Percentiles rank a stretch among this genome's conserved stretches.
Conservation (phyloP, 1,140 invertebrate genomes). For the Sipha flava region DNA sequence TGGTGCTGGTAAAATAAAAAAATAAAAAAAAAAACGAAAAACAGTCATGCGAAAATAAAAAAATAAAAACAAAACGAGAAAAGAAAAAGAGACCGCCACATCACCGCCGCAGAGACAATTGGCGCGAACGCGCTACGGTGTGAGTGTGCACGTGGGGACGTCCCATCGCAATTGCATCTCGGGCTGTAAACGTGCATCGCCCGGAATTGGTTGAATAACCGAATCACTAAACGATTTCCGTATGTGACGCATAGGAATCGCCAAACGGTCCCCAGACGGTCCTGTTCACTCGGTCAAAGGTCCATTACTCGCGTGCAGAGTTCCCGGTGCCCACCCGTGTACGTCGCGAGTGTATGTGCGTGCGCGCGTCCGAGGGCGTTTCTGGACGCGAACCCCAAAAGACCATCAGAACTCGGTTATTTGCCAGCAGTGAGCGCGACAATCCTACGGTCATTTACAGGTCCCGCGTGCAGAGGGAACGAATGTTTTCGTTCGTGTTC, state of each 20-base stretch:
- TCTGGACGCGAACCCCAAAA: constrained; percentile 18
- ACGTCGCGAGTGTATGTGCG: background rate
- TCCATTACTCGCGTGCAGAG: constrained; percentile 3
- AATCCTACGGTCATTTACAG: background rate
- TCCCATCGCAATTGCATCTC: constrained; percentile 15
- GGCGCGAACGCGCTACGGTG: background rate
- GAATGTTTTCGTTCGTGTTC: background rate
- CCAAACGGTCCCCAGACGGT: constrained; percentile 24
- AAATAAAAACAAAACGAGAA: background rate
- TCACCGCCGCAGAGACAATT: background rate
- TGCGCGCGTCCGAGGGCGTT: constrained; percentile 17
- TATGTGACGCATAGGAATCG: constrained; percentile 20
- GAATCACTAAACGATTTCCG: constrained; percentile 31
- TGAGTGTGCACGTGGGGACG: background rate
- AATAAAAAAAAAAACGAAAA: background rate
- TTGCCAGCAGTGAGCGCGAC: background rate
- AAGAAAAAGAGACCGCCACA: background rate
- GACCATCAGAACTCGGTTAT: background rate
- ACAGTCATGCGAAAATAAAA: background rate
- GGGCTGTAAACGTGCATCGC: constrained; percentile 4
- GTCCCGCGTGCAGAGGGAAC: background rate
- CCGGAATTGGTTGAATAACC: constrained; percentile 30
- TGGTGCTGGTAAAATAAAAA: background rate
- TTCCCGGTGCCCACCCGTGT: background rate
- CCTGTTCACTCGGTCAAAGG: constrained; percentile 30